phyloP scores from a whole-genome alignment of 2,888 invertebrate species.

The Limnephilus auricula region DNA sequence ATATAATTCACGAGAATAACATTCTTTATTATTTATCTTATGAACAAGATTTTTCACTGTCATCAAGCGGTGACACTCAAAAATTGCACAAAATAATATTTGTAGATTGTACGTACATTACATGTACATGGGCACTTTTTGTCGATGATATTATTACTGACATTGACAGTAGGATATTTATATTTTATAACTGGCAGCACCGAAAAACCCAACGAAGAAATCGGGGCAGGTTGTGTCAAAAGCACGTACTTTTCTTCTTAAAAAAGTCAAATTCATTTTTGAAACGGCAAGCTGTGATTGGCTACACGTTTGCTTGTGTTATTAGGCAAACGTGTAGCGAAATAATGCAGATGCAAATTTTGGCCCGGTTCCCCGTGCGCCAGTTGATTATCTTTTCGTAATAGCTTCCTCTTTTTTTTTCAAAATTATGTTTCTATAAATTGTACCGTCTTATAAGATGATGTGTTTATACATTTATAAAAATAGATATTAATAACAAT shows the following conservation, averaged over 20 bases:
- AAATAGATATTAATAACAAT: too few relatives aligned
- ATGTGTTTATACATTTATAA: too few relatives aligned
- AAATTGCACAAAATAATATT: conserved; percentile 10
- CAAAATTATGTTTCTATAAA: too few relatives aligned
- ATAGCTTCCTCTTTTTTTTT: too few relatives aligned
- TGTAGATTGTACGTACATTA: not conserved
- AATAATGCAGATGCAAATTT: too few relatives aligned
- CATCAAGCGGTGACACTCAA: conserved; percentile 39
- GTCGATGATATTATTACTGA: not conserved
- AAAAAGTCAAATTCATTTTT: too few relatives aligned
- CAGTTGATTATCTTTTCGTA: too few relatives aligned
- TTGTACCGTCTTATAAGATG: too few relatives aligned
- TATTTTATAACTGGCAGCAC: conserved; percentile 25
- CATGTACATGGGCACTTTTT: not conserved
- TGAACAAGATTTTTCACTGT: conserved; percentile 30
- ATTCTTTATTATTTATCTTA: conserved; percentile 16
- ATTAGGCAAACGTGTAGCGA: too few relatives aligned
- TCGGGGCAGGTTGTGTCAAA: conserved; percentile 32
- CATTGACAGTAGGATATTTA: conserved; percentile 16
- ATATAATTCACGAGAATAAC: conserved; percentile 1
- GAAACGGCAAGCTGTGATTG: too few relatives aligned
- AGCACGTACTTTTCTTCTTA: not conserved
- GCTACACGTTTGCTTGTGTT: too few relatives aligned
- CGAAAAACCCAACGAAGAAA: not conserved
- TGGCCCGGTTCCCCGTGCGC: too few relatives aligned